phyloP scores from a whole-genome alignment of 2,888 invertebrate species.

The Parnassius apollo region DNA sequence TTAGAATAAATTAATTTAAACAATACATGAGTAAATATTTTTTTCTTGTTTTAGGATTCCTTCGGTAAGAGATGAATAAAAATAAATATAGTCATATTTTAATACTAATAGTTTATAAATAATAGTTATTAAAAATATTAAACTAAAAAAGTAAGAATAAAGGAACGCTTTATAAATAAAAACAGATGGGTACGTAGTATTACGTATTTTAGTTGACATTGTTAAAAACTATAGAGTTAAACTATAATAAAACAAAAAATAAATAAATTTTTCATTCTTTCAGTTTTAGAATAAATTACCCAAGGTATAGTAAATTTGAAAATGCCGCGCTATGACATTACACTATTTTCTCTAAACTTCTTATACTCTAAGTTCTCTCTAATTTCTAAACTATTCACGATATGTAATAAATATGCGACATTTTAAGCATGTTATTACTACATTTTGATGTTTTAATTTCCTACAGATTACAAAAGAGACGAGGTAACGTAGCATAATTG shows the following conservation, averaged over 20 bases:
- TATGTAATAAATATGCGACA: no score
- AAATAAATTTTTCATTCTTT: background rate
- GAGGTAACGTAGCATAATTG: conserved; percentile 14
- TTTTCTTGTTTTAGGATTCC: conserved; percentile 30
- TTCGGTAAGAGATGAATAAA: conserved; percentile 29
- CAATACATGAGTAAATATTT: background rate
- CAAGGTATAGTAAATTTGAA: conserved; percentile 15
- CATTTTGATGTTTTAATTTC: conserved; percentile 2
- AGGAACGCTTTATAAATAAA: conserved; percentile 1
- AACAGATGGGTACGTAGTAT: conserved; percentile 15
- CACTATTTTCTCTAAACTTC: no score
- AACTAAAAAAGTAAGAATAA: conserved; percentile 2
- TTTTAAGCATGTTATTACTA: no score
- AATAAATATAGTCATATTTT: conserved; percentile 10
- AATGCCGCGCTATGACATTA: no score
- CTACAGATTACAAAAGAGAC: conserved; percentile 22
- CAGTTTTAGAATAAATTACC: conserved; percentile 19
- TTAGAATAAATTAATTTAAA: background rate
- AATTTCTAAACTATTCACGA: no score
- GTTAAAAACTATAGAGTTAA: no score
- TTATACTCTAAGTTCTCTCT: no score
- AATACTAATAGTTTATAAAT: conserved; percentile 8
- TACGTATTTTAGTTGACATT: background rate
- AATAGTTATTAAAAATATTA: conserved; percentile 7
- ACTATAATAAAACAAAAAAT: no score